Evolutionary conservation across 1,140 invertebrate species (phyloP).

Genomic region (fruit fly (Drosophila melanogaster)): Release_6_plus_ISO1_MT NC_004354.4:7165001-7165500

Average conservation of each 20-base stretch:
- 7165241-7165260: conserved; percentile 14
- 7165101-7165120: background rate
- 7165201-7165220: conserved; percentile 9
- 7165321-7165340: no score
- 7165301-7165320: background rate
- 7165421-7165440: conserved; percentile 72
- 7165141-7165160: background rate
- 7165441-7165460: conserved; percentile 21
- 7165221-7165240: background rate
- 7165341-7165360: conserved; percentile 28
- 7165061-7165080: no score
- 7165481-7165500: background rate
- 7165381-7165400: conserved; percentile 81
- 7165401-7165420: conserved; percentile 68
- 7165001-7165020: background rate
- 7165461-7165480: conserved; percentile 7
- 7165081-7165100: no score
- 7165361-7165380: conserved; percentile 50
- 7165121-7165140: background rate
- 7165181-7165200: background rate
- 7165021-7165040: background rate
- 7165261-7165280: conserved; percentile 8
- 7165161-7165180: background rate
- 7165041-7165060: no score
- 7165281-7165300: conserved; percentile 9